A percentile compares a stretch with the other conserved stretches of the same genome.
These are phyloP conservation scores for Brachypalpus laphriformis DNA, from an alignment of 2,888 invertebrate genomes.

Conservation along the genomic window DNA sequence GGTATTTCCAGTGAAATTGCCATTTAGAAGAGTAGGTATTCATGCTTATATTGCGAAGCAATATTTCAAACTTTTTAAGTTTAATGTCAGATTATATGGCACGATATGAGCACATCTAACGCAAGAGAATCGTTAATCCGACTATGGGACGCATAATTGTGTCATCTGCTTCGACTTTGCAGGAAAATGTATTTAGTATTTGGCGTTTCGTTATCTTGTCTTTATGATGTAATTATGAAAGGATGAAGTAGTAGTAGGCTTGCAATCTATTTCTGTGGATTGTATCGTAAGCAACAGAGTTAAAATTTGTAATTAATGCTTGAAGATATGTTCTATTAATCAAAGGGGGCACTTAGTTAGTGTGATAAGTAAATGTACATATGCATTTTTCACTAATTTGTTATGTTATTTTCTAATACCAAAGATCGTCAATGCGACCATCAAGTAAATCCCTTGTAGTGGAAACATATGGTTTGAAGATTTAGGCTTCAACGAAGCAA, in stretches of 20 bases:
- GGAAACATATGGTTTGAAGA: too few relatives aligned
- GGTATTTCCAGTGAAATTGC: slow-evolving; percentile 1
- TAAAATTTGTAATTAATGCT: neutral
- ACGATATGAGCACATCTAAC: slow-evolving; percentile 3
- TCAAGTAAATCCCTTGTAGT: too few relatives aligned
- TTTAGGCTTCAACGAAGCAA: too few relatives aligned
- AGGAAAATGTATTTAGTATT: neutral
- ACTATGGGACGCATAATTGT: neutral
- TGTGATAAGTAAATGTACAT: too few relatives aligned
- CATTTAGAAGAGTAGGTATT: slow-evolving; percentile 6
- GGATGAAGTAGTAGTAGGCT: too few relatives aligned
- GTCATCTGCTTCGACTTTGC: neutral
- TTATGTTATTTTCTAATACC: too few relatives aligned
- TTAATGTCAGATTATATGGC: slow-evolving; percentile 26
- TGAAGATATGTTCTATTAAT: neutral
- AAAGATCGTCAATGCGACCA: too few relatives aligned
- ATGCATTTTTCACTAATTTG: too few relatives aligned
- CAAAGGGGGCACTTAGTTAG: neutral
- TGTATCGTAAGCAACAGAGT: neutral
- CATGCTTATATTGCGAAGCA: slow-evolving; percentile 18
- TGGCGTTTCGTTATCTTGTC: neutral
- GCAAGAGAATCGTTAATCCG: neutral
- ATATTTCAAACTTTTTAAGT: slow-evolving; percentile 26
- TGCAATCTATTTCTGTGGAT: too few relatives aligned
- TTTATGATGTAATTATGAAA: neutral